Conservation (phyloP, 1,140 invertebrate species). For the Euwallacea fornicatus region DNA sequence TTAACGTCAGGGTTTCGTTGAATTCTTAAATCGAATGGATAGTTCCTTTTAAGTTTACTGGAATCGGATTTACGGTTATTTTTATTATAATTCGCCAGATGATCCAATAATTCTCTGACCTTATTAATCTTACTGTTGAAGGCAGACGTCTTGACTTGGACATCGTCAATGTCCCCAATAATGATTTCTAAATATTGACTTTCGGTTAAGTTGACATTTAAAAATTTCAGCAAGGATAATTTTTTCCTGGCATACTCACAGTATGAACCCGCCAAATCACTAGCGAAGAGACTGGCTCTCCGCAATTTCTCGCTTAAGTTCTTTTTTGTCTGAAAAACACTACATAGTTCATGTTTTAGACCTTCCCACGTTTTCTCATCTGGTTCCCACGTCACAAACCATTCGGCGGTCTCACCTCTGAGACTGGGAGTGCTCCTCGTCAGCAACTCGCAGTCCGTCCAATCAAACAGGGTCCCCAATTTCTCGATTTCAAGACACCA, state of each 20-base stretch:
- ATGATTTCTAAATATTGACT: conserved; percentile 8
- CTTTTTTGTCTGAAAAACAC: conserved; percentile 11
- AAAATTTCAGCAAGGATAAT: conserved; percentile 11
- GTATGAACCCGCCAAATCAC: conserved; percentile 3
- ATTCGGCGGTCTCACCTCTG: no score
- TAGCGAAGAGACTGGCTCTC: not conserved
- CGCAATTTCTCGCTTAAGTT: conserved; percentile 10
- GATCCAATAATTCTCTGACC: not conserved
- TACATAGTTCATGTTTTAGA: not conserved
- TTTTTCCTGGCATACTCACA: conserved; percentile 30
- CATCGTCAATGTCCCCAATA: conserved; percentile 16
- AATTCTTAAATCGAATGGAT: not conserved
- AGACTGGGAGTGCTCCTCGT: no score
- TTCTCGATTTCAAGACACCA: no score
- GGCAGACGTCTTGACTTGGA: conserved; percentile 17
- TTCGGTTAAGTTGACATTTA: conserved; percentile 10
- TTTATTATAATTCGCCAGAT: conserved; percentile 10
- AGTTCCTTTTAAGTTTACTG: not conserved
- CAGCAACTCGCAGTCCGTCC: no score
- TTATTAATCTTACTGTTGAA: conserved; percentile 16
- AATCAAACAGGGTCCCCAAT: no score
- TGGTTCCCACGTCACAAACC: no score
- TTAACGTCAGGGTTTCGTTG: not conserved
- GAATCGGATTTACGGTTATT: not conserved
- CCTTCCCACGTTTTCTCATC: not conserved